A percentile compares a stretch with the other conserved stretches of the same genome.
phyloP scores from a whole-genome alignment of 2,797 vertebrate species.

The Typhlichthys subterraneus region DNA sequence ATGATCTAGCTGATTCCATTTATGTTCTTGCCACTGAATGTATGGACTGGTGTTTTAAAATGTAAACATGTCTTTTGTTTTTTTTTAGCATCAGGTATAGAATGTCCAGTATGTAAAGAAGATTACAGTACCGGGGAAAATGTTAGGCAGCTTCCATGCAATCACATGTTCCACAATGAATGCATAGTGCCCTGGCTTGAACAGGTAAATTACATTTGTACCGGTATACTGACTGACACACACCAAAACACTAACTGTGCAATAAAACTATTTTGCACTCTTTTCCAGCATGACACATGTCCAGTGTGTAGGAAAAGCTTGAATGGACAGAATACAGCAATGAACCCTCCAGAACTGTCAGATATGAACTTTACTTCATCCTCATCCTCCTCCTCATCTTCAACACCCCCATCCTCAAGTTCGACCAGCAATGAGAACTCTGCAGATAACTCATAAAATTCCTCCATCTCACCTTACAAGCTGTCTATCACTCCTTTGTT shows the following conservation, averaged over 20 bases:
- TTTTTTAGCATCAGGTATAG: conserved; percentile 86
- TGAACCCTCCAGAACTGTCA: conserved; percentile 95
- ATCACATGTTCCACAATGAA: conserved; percentile 96
- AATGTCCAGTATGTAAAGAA: conserved; percentile 98
- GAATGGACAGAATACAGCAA: conserved; percentile 97
- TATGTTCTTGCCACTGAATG: too few species aligned
- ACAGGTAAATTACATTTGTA: conserved; percentile 80
- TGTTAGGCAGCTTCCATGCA: conserved; percentile 95
- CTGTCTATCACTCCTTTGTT: conserved; percentile 46
- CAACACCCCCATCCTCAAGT: conserved; percentile 81
- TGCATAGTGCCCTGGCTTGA: conserved; percentile 98
- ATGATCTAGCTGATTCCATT: too few species aligned
- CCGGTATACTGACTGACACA: background rate
- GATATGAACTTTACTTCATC: conserved; percentile 94
- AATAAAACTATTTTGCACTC: background rate
- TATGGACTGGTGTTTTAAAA: background rate
- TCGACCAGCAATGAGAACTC: conserved; percentile 93
- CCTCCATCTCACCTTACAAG: conserved; percentile 35
- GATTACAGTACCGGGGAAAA: conserved; percentile 91
- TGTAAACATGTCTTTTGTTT: background rate
- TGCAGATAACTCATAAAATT: conserved; percentile 87
- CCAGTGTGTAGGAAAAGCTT: conserved; percentile 98
- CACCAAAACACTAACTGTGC: background rate
- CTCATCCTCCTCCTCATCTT: conserved; percentile 85
- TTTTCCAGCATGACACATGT: conserved; percentile 93